Conservation (phyloP, 2,888 invertebrate species). For the Euproctis similis region DNA sequence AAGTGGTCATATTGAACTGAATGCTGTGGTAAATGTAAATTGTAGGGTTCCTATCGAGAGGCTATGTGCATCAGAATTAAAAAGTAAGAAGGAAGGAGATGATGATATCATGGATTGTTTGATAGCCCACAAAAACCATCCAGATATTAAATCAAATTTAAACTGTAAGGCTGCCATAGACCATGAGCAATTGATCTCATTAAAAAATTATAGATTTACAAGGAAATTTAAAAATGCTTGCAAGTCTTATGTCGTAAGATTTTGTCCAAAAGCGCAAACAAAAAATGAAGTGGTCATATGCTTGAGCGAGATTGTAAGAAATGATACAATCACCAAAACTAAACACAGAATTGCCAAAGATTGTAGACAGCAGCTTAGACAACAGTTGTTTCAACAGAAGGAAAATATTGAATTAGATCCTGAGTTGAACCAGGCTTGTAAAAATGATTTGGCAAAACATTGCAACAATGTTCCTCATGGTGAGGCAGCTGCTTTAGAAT, state of each 20-base stretch:
- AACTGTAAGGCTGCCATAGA: conserved; percentile 96
- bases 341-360: conserved; percentile 89
- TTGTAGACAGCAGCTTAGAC: conserved; percentile 92
- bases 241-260: conserved; percentile 83
- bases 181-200: conserved; percentile 95
- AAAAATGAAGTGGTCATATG: conserved; percentile 88
- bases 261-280: conserved; percentile 81
- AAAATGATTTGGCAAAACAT: conserved; percentile 82
- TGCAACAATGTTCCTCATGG: conserved; percentile 83
- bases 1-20: conserved; percentile 91
- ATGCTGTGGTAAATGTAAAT: conserved; percentile 88
- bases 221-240: conserved; percentile 97
- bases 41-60: conserved; percentile 87
- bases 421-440: conserved; percentile 87
- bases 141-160: conserved; percentile 82
- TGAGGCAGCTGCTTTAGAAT: conserved; percentile 85
- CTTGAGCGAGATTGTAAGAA: conserved; percentile 91
- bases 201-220: conserved; percentile 95
- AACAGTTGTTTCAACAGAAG: conserved; percentile 93
- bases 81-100: conserved; percentile 84
- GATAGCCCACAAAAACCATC: conserved; percentile 92
- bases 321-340: conserved; percentile 86
- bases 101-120: conserved; percentile 96
- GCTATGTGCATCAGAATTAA: conserved; percentile 82
- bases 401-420: conserved; percentile 93